A percentile compares a stretch with the other conserved stretches of the same genome.
Evolutionary conservation across 2,888 invertebrate genomes (phyloP).

Genomic region (Agrotis ipsilon): DNA sequence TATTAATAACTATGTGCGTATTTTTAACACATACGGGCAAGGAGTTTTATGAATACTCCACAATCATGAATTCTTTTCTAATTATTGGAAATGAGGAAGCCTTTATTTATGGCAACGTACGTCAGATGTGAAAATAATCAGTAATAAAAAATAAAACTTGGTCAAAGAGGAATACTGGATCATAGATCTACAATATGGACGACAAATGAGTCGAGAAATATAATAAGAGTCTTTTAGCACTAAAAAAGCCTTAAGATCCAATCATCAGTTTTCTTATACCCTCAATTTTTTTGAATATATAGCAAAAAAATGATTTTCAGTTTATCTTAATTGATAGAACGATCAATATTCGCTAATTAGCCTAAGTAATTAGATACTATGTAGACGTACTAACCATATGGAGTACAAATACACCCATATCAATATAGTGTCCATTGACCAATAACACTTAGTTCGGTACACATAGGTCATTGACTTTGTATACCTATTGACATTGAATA

Average conservation of each 20-base stretch:
- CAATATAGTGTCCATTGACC: neutral
- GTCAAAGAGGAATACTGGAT: neutral
- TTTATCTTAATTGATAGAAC: constrained; percentile 5
- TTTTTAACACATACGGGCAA: neutral
- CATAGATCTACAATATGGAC: neutral
- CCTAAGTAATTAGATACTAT: constrained; percentile 5
- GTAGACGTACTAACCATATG: constrained; percentile 3
- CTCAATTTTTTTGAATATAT: neutral
- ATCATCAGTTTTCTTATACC: neutral
- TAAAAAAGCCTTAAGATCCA: neutral
- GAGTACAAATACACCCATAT: neutral
- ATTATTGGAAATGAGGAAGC: neutral
- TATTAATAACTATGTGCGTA: too few species aligned
- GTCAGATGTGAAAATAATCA: too few species aligned
- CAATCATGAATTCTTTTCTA: neutral
- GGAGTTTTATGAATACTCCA: neutral
- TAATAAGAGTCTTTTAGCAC: neutral
- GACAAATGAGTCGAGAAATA: too few species aligned
- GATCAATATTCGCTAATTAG: constrained; percentile 21
- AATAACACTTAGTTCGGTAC: constrained; percentile 6
- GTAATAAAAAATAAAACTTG: too few species aligned
- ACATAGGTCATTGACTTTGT: constrained; percentile 5
- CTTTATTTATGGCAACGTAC: too few species aligned
- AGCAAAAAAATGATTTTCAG: neutral
- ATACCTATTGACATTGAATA: constrained; percentile 9